Conservation (phyloP, 1,140 invertebrate genomes). For the Ridgeia piscesae region DNA sequence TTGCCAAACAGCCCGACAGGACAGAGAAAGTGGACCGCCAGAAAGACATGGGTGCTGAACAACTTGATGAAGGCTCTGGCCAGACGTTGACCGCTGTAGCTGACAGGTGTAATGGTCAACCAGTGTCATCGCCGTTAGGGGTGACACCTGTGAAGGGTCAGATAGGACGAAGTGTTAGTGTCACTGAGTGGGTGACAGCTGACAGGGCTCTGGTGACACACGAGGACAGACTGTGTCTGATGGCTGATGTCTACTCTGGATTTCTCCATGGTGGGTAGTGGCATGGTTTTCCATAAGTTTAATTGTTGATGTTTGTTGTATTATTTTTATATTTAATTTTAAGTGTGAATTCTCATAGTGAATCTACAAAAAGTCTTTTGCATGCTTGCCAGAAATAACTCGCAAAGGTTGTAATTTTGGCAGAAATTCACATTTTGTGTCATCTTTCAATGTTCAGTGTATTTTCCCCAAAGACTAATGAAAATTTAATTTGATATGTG, state of each 20-base stretch:
- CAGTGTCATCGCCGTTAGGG: not conserved
- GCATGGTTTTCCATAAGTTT: too few species aligned
- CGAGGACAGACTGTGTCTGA: constrained; percentile 52
- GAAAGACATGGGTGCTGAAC: not conserved
- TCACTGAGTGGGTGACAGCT: constrained; percentile 34
- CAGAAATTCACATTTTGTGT: too few species aligned
- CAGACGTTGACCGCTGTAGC: not conserved
- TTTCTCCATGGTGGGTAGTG: constrained; percentile 38
- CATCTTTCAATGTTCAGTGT: too few species aligned
- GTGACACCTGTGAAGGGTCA: constrained; percentile 37
- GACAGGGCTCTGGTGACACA: constrained; percentile 51
- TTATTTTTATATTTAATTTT: too few species aligned
- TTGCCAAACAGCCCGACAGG: not conserved
- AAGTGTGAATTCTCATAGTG: too few species aligned
- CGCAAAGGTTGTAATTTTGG: too few species aligned
- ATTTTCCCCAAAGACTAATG: too few species aligned
- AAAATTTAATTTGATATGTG: too few species aligned
- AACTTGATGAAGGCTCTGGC: not conserved
- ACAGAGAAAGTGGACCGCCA: not conserved
- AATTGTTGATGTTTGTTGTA: too few species aligned
- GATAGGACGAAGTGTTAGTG: constrained; percentile 34
- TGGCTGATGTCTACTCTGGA: constrained; percentile 58
- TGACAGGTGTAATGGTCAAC: constrained; percentile 18
- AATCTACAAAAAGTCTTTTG: too few species aligned
- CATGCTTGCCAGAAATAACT: too few species aligned